Evolutionary conservation across 2,888 invertebrate genomes (phyloP), one percentile per base, ranked within the genome.

Genomic region (Lasioglossum pauxillum): DNA sequence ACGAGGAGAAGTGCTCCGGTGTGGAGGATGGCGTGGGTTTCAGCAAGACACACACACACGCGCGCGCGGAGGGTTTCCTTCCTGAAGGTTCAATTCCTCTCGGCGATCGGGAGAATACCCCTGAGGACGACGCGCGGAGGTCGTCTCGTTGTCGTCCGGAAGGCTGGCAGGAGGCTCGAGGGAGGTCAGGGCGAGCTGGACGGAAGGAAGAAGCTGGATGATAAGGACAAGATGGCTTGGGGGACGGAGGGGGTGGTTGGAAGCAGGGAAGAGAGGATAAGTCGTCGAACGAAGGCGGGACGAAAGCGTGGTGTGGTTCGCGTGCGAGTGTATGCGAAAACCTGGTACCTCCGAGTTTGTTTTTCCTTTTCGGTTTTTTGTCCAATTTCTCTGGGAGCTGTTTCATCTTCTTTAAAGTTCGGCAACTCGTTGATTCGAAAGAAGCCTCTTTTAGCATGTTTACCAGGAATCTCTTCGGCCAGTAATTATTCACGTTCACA

Each of bases 31-130:
- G 60, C 12, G 19, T 4, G 4, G 67, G 19, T 23, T 31, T 49
- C 57, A 49, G 75, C 75, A 72, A 78, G 83, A 35, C 35, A 35
- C 35, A 35, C 35, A 35, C 35, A 4, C 35, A 0, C 35, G 5
- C 35, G 35, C 35, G 5, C 35, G 5, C 35, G 80, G 77, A 72
- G 84, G 84, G 84, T 84, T 87, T 88, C 88, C 78, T 74, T 78
- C 80, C 86, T 83, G 87, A 84, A 90, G 88, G 91, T 90, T 76
- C 90, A 88, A 91, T 91, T 86, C 86, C 91, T 89, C 88, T 91
- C 88, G 86, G 80, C 87, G 86, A 90, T 86, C 89, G 84, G 78
- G 81, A 73, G 82, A 83, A 89, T 89, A 86, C 89, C 88, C 89
- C 76, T 57, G 88, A 88, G 86, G 86, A 86, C 76, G 49, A 53